These are phyloP conservation scores for Saccostrea echinata DNA, from an alignment of 1,140 invertebrate genomes.

Conservation along the genomic window DNA sequence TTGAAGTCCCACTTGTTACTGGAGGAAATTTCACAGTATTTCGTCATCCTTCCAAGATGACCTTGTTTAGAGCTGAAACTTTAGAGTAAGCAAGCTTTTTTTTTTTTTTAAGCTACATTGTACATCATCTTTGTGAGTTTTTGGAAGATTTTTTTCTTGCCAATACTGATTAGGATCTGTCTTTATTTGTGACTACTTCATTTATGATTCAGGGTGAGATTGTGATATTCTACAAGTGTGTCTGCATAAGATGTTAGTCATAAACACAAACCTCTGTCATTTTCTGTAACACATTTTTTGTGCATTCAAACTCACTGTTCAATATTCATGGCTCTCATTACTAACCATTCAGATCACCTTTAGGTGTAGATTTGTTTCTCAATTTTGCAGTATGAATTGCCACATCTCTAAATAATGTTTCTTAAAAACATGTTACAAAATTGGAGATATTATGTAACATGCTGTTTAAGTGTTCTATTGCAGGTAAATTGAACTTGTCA, in stretches of 20 bases:
- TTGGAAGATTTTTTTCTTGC: slow-evolving; percentile 13
- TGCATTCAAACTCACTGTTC: background rate
- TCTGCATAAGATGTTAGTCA: background rate
- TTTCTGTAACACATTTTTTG: slow-evolving; percentile 5
- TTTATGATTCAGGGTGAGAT: slow-evolving; percentile 12
- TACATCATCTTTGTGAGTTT: background rate
- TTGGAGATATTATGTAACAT: background rate
- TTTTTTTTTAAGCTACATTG: background rate
- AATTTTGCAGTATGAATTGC: slow-evolving; percentile 10
- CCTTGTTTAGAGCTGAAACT: no score
- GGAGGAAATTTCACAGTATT: background rate
- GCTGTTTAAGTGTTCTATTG: background rate
- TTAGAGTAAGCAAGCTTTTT: background rate
- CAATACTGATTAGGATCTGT: slow-evolving; percentile 2
- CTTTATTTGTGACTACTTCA: background rate
- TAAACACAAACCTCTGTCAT: background rate
- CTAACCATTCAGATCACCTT: background rate
- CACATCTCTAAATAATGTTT: slow-evolving; percentile 3
- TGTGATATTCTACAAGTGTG: slow-evolving; percentile 16
- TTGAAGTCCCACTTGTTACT: background rate
- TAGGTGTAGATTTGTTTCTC: slow-evolving; percentile 30
- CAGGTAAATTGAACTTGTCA: background rate
- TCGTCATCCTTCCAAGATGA: no score
- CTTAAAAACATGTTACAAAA: background rate
- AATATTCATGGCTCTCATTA: slow-evolving; percentile 1